phyloP scores from a whole-genome alignment of 1,140 invertebrate species.

The Penaeus vannamei region DNA sequence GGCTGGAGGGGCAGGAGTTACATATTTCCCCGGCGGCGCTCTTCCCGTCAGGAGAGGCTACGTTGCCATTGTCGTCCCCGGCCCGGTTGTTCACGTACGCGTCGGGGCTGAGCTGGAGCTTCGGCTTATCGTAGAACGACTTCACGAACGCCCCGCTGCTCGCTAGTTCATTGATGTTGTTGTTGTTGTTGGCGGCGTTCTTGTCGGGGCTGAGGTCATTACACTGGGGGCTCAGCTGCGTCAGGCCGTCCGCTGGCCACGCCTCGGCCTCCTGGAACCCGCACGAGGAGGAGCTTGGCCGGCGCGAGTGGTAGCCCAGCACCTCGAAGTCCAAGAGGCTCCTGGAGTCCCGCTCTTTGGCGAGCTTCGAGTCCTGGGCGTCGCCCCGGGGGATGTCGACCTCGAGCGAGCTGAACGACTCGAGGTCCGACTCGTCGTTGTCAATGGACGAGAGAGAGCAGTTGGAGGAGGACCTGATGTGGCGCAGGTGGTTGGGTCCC shows the following conservation, averaged over 20 bases:
- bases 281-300: constrained; percentile 1
- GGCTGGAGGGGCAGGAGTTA: background rate
- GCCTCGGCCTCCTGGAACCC: background rate
- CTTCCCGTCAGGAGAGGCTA: background rate
- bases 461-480: constrained; percentile 31
- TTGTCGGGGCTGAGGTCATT: constrained; percentile 54
- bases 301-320: constrained; percentile 32
- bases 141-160: constrained; percentile 75
- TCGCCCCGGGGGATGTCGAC: constrained; percentile 38
- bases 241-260: background rate
- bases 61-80: constrained; percentile 62
- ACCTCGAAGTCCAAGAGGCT: constrained; percentile 46
- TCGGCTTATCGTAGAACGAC: constrained; percentile 77
- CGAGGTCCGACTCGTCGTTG: constrained; percentile 54
- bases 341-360: constrained; percentile 20
- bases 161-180: constrained; percentile 75
- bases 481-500: constrained; percentile 18
- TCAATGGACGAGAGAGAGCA: constrained; percentile 54
- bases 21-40: background rate
- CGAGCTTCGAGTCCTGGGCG: constrained; percentile 9
- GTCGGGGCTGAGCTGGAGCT: constrained; percentile 73
- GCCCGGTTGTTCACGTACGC: background rate
- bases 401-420: constrained; percentile 59
- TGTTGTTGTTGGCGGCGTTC: constrained; percentile 69
- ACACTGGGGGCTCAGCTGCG: background rate